Evolutionary conservation across 35 echinoderm and acorn worm genomes (phyloP).

Genomic region (Anneissia japonica): DNA sequence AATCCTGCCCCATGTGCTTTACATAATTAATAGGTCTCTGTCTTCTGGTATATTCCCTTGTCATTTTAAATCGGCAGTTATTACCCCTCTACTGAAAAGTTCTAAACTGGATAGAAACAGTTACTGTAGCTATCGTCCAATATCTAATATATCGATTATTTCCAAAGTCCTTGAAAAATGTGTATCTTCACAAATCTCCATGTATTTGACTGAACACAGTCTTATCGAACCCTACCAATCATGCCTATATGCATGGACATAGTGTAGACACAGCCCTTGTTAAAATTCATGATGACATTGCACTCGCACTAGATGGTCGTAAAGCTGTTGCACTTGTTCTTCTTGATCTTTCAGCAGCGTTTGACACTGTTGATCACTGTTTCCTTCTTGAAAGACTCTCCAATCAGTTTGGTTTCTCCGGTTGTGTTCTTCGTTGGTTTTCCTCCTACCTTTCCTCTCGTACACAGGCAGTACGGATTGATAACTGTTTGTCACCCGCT

Average conservation of each 20-base stretch:
- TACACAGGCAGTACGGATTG: neutral
- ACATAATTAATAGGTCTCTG: neutral
- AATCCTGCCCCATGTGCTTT: no score
- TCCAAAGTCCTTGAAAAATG: neutral
- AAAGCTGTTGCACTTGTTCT: neutral
- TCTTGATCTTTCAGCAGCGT: neutral
- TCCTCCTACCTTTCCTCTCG: conserved; percentile 2
- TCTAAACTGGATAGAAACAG: neutral
- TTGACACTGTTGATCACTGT: neutral
- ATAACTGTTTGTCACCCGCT: neutral
- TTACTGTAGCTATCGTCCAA: neutral
- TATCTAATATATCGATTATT: neutral
- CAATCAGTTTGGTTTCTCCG: neutral
- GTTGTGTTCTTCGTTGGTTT: conserved; percentile 2
- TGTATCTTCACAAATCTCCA: neutral
- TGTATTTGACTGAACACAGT: neutral
- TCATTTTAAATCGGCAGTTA: conserved; percentile 1
- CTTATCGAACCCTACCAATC: neutral
- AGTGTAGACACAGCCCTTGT: neutral
- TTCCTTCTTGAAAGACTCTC: neutral
- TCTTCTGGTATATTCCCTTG: neutral
- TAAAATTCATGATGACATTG: neutral
- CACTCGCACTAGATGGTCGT: neutral
- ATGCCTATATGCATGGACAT: neutral
- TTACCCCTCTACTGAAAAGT: neutral